Percentiles rank a stretch among this genome's conserved stretches.
phyloP scores from a whole-genome alignment of 1,140 invertebrate species.

The Onthophagus taurus region DNA sequence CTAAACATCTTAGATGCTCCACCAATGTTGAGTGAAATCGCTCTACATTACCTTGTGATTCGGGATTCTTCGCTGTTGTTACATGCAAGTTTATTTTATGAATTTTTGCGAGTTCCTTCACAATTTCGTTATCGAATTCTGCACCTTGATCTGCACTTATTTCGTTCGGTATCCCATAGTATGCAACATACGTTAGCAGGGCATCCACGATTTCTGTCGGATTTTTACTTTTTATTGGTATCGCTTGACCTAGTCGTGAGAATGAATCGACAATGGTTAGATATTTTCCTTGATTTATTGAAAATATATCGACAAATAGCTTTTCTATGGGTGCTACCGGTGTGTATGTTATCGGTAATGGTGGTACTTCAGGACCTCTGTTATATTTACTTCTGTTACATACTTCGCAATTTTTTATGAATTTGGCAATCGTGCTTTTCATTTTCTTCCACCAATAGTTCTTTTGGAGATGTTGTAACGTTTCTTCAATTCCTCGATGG shows the following conservation, averaged over 20 bases:
- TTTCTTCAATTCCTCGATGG: slow-evolving; percentile 8
- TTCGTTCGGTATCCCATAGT: slow-evolving; percentile 5
- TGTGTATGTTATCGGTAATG: slow-evolving; percentile 21
- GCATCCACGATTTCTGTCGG: slow-evolving; percentile 4
- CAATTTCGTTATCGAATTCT: neutral
- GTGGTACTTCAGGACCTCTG: slow-evolving; percentile 23
- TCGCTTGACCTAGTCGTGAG: slow-evolving; percentile 10
- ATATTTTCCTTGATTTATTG: slow-evolving; percentile 17
- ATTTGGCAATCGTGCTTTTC: neutral
- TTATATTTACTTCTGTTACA: slow-evolving; percentile 29
- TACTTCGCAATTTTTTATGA: slow-evolving; percentile 12
- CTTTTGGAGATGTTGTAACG: slow-evolving; percentile 1
- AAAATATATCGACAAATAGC: slow-evolving; percentile 27
- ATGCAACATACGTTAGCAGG: slow-evolving; percentile 2
- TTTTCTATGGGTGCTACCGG: slow-evolving; percentile 29
- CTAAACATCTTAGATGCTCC: too few relatives aligned
- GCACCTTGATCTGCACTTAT: neutral
- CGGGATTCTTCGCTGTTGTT: too few relatives aligned
- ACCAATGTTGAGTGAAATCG: too few relatives aligned
- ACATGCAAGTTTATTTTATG: too few relatives aligned
- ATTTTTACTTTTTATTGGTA: slow-evolving; percentile 3
- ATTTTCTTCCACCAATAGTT: slow-evolving; percentile 5
- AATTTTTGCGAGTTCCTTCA: too few relatives aligned
- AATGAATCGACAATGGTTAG: slow-evolving; percentile 11
- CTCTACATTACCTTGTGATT: too few relatives aligned